These are phyloP conservation scores for Glossophaga mutica DNA, from an alignment of 2,797 vertebrate species.

Conservation along the genomic window DNA sequence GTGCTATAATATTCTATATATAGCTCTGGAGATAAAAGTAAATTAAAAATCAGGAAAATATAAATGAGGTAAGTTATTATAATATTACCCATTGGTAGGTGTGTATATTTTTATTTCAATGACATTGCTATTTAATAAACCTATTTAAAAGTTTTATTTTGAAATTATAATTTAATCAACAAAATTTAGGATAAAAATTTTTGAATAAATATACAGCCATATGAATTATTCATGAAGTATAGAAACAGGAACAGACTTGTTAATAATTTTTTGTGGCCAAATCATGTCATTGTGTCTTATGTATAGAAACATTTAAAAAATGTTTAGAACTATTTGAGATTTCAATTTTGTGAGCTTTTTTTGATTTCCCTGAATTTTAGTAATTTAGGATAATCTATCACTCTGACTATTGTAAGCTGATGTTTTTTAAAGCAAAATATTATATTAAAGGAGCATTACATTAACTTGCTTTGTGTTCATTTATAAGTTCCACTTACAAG, in stretches of 20 bases:
- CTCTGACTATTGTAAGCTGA: background rate
- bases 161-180: constrained; percentile 29
- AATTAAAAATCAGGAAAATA: background rate
- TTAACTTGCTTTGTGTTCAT: background rate
- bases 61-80: background rate
- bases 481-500: background rate
- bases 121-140: background rate
- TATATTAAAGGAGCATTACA: background rate
- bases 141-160: constrained; percentile 36
- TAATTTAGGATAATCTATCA: background rate
- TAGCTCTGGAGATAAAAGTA: background rate
- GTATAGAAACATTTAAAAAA: background rate
- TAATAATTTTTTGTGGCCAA: constrained; percentile 5
- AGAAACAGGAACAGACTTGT: background rate
- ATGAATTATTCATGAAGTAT: background rate
- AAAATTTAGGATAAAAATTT: background rate
- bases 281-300: background rate
- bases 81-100: background rate
- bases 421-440: constrained; percentile 25
- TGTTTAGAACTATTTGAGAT: background rate
- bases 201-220: background rate
- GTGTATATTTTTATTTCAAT: background rate
- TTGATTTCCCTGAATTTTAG: background rate
- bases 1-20: background rate
- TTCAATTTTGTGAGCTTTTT: background rate